These are phyloP conservation scores for Lutjanus erythropterus DNA, from an alignment of 2,113 vertebrate genomes.

Conservation along the genomic window DNA sequence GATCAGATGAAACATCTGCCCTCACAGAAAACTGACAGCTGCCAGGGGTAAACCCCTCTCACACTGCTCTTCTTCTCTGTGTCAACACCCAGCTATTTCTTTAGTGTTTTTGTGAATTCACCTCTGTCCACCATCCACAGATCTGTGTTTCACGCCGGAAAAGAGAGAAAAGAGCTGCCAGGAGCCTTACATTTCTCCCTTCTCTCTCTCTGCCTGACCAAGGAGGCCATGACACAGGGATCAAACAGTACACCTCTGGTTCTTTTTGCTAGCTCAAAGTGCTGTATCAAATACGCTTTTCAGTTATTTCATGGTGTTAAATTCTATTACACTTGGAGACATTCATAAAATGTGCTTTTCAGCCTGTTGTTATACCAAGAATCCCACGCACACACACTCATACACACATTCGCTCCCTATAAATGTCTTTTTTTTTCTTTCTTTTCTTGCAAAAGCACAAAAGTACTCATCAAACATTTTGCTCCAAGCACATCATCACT, in stretches of 20 bases:
- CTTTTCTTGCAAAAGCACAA: constrained; percentile 9
- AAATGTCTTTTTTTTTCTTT: background rate
- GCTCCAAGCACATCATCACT: constrained; percentile 29
- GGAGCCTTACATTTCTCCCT: background rate
- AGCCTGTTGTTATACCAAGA: background rate
- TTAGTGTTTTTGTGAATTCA: constrained; percentile 11
- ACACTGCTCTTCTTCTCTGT: background rate
- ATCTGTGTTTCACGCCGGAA: constrained; percentile 10
- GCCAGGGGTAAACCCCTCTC: constrained; percentile 4
- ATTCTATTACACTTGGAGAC: background rate
- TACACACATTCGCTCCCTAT: background rate
- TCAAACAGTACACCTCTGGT: background rate
- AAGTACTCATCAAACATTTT: constrained; percentile 29
- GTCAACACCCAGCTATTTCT: constrained; percentile 18
- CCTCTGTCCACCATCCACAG: constrained; percentile 30
- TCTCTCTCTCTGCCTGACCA: background rate
- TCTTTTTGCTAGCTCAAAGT: background rate
- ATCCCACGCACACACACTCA: background rate
- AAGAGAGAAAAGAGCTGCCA: constrained; percentile 1
- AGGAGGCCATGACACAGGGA: background rate
- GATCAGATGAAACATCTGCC: constrained; percentile 21
- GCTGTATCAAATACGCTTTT: background rate
- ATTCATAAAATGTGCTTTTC: background rate
- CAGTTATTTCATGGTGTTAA: constrained; percentile 2
- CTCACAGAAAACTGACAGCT: background rate